phyloP scores from a whole-genome alignment of 2,888 invertebrate genomes.

The Stegophylla sp. region DNA sequence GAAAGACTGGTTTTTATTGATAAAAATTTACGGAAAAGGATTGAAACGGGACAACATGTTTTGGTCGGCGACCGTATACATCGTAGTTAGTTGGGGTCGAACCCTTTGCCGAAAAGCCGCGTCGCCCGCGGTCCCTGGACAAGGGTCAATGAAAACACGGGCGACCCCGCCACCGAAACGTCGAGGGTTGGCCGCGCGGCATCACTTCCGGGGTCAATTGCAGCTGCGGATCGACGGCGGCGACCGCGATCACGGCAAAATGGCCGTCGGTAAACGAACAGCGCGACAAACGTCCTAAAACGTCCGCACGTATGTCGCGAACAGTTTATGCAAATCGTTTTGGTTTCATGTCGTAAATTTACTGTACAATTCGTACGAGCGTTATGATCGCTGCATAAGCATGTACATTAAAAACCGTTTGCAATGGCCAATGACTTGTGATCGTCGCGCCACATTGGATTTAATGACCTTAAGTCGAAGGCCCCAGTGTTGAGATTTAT shows the following conservation, averaged over 20 bases:
- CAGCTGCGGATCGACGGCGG: slow-evolving; percentile 52
- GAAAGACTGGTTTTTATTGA: slow-evolving; percentile 43
- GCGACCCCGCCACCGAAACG: slow-evolving; percentile 46
- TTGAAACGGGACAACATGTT: slow-evolving; percentile 31
- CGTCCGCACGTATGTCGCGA: background rate
- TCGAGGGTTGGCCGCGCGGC: slow-evolving; percentile 25
- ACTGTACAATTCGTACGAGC: too few relatives aligned
- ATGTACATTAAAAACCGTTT: too few relatives aligned
- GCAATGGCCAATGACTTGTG: too few relatives aligned
- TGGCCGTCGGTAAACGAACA: slow-evolving; percentile 8
- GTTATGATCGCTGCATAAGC: too few relatives aligned
- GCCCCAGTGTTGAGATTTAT: too few relatives aligned
- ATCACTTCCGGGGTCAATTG: slow-evolving; percentile 52
- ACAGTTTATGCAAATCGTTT: slow-evolving; percentile 7
- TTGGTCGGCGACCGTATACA: slow-evolving; percentile 28
- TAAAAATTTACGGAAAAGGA: slow-evolving; percentile 28
- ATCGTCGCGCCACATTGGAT: too few relatives aligned
- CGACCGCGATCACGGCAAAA: too few relatives aligned
- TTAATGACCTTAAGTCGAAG: too few relatives aligned
- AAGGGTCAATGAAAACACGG: slow-evolving; percentile 58
- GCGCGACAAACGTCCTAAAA: too few relatives aligned
- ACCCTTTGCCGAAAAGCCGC: too few relatives aligned
- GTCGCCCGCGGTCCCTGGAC: slow-evolving; percentile 20
- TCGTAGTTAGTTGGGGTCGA: slow-evolving; percentile 29
- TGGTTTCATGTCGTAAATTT: too few relatives aligned